Conservation (phyloP, 1,140 invertebrate species). For the Solenopsis invicta region DNA sequence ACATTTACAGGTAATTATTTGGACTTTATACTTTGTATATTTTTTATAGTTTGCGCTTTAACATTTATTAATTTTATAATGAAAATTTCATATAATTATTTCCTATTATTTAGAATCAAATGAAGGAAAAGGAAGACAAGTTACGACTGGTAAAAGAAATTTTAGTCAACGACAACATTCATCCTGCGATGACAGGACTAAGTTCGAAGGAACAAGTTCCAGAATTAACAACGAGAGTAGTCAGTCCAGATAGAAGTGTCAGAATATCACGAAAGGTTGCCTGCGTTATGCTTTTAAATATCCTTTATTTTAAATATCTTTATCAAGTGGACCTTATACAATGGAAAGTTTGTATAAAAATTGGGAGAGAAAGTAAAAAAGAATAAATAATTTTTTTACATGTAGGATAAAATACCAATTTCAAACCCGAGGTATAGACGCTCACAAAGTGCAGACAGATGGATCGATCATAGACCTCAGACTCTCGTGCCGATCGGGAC, state of each 20-base stretch:
- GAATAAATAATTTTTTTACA: constrained; percentile 46
- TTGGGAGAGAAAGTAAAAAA: constrained; percentile 22
- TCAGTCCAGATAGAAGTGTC: constrained; percentile 66
- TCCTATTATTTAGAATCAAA: constrained; percentile 80
- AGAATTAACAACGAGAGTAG: constrained; percentile 71
- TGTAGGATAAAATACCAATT: constrained; percentile 86
- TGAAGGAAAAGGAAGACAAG: constrained; percentile 87
- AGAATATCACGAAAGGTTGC: constrained; percentile 81
- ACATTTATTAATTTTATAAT: not conserved
- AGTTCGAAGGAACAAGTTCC: constrained; percentile 72
- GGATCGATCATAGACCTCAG: constrained; percentile 96
- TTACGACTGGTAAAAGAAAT: constrained; percentile 87
- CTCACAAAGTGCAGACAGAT: constrained; percentile 93
- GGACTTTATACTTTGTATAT: constrained; percentile 22
- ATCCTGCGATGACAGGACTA: constrained; percentile 30
- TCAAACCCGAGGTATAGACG: constrained; percentile 92
- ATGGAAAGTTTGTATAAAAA: constrained; percentile 4
- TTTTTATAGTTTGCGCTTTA: not conserved
- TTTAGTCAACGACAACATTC: constrained; percentile 83
- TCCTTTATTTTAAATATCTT: constrained; percentile 1
- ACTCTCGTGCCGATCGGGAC: constrained; percentile 93
- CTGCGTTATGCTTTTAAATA: constrained; percentile 3
- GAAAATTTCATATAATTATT: constrained; percentile 6
- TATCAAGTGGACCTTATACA: not conserved
- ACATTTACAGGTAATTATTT: constrained; percentile 87